These are phyloP conservation scores for Catharus fuscescens DNA, from an alignment of 2,113 vertebrate genomes.

Conservation along the genomic window DNA sequence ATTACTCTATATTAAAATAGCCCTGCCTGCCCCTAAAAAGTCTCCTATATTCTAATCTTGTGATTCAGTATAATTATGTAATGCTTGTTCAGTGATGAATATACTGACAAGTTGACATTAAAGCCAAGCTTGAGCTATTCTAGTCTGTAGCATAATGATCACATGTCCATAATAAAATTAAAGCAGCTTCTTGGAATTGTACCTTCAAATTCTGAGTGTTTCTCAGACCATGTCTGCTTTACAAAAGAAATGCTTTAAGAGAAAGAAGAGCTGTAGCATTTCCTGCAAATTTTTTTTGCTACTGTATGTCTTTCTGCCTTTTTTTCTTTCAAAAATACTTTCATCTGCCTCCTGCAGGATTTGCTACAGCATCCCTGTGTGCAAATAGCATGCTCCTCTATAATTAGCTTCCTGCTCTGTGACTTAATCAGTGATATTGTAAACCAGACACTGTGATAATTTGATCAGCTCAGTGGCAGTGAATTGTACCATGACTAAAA, in stretches of 20 bases:
- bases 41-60: conserved; percentile 44
- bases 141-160: conserved; percentile 39
- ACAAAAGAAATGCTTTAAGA: not conserved
- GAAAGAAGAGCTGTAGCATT: not conserved
- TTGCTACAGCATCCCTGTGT: conserved; percentile 51
- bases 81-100: conserved; percentile 44
- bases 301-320: not conserved
- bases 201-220: not conserved
- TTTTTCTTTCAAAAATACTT: conserved; percentile 39
- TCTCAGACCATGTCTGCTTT: not conserved
- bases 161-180: conserved; percentile 55
- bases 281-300: not conserved
- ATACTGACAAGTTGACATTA: conserved; percentile 57
- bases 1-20: conserved; percentile 50
- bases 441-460: conserved; percentile 61
- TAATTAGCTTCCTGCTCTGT: conserved; percentile 66
- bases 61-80: conserved; percentile 64
- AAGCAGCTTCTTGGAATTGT: not conserved
- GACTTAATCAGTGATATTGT: conserved; percentile 70
- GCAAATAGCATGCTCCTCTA: conserved; percentile 53
- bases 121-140: conserved; percentile 55
- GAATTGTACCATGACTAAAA: conserved; percentile 49
- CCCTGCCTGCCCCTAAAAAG: not conserved
- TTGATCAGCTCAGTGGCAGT: conserved; percentile 56
- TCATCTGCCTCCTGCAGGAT: conserved; percentile 39